Percentiles rank a stretch among this genome's conserved stretches.
Evolutionary conservation across 2,113 vertebrate species (phyloP).

Genomic region (Aythya baeri): DNA sequence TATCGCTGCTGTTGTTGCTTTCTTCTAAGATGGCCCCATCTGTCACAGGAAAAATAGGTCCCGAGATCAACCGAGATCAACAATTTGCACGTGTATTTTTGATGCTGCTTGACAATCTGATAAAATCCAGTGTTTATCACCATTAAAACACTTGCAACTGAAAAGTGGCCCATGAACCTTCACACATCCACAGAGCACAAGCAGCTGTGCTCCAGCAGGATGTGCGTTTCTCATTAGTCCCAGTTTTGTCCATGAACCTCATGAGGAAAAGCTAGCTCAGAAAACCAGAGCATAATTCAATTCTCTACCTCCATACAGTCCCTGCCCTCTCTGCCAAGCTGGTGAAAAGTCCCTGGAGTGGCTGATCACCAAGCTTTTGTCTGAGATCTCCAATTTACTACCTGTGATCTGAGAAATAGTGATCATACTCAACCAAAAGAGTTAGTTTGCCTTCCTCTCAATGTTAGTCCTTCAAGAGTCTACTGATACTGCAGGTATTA

Average conservation of each 20-base stretch:
- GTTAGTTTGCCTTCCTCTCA: background rate
- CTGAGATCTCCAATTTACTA: background rate
- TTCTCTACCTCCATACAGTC: background rate
- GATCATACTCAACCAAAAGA: background rate
- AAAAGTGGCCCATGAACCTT: constrained; percentile 13
- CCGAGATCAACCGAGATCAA: constrained; percentile 24
- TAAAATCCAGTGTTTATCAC: constrained; percentile 16
- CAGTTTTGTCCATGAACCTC: background rate
- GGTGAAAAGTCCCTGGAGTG: background rate
- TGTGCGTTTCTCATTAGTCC: background rate
- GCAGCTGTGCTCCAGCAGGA: background rate
- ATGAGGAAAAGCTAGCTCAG: background rate
- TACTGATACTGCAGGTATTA: constrained; percentile 10
- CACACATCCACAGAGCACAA: background rate
- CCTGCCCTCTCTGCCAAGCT: background rate
- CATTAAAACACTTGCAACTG: constrained; percentile 15
- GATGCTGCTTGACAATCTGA: background rate
- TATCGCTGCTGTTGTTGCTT: background rate
- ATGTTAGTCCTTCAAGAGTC: background rate
- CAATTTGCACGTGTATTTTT: background rate
- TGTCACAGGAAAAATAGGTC: constrained; percentile 22
- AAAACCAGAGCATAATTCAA: background rate
- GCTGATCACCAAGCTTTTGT: background rate
- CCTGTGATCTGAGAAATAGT: background rate
- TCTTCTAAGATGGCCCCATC: background rate